phyloP scores from a whole-genome alignment of 2,888 invertebrate genomes.

The Carpatolechia fugitivella region DNA sequence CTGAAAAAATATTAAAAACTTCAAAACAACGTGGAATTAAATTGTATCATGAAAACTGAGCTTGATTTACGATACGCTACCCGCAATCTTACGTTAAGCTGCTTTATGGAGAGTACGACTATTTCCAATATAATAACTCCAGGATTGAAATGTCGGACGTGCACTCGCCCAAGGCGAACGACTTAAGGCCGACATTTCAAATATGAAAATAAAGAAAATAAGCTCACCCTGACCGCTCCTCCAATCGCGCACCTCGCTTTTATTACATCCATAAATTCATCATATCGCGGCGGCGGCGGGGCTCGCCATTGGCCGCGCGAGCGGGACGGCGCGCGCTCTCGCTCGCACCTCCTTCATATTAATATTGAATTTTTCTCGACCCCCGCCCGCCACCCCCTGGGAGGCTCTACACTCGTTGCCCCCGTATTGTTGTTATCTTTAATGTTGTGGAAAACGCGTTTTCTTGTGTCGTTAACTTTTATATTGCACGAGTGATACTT shows the following conservation, averaged over 20 bases:
- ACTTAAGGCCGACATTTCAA: constrained; percentile 69
- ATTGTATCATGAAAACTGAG: background rate
- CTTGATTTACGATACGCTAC: background rate
- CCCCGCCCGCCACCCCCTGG: constrained; percentile 76
- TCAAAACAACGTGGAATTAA: background rate
- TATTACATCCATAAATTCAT: constrained; percentile 92
- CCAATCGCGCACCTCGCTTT: constrained; percentile 84
- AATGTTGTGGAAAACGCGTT: constrained; percentile 81
- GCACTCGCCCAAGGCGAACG: constrained; percentile 44
- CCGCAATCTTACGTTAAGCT: background rate
- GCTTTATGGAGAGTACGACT: background rate
- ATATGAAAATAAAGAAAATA: constrained; percentile 81
- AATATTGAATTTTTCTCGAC: constrained; percentile 89
- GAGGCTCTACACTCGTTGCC: constrained; percentile 78
- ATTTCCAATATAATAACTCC: constrained; percentile 27
- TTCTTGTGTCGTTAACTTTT: constrained; percentile 81
- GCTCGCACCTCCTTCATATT: constrained; percentile 86
- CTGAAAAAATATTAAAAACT: background rate
- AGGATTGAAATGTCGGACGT: constrained; percentile 53
- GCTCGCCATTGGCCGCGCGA: constrained; percentile 79
- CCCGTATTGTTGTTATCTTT: constrained; percentile 80
- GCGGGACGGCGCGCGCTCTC: constrained; percentile 72
- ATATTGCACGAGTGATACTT: constrained; percentile 79
- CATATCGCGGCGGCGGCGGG: constrained; percentile 80
- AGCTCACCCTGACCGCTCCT: constrained; percentile 76